phyloP scores from a whole-genome alignment of 2,888 invertebrate species.

The Cataglyphis livida region DNA sequence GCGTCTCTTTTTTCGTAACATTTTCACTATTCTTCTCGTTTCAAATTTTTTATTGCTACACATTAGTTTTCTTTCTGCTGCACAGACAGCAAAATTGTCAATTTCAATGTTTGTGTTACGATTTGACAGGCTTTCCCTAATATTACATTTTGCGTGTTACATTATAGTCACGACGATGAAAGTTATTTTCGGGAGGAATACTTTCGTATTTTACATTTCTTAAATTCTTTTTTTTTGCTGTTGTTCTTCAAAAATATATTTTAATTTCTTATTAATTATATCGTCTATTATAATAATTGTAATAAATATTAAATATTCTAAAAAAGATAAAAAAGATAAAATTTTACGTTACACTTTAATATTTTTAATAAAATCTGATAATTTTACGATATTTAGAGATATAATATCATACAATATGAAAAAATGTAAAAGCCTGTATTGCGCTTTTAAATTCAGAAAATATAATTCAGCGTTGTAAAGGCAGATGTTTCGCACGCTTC shows the following conservation, averaged over 20 bases:
- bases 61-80: neutral
- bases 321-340: neutral
- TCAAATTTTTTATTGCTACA: constrained; percentile 13
- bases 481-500: constrained; percentile 40
- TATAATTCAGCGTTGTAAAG: constrained; percentile 27
- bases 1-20: neutral
- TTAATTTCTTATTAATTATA: neutral
- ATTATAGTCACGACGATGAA: neutral
- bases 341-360: neutral
- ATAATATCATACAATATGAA: neutral
- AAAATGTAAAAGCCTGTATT: neutral
- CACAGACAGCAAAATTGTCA: constrained; percentile 3
- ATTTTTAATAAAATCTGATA: neutral
- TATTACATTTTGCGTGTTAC: neutral
- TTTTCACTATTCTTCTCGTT: neutral
- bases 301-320: neutral
- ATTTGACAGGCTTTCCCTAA: neutral
- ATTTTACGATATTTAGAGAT: neutral
- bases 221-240: neutral
- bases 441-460: neutral
- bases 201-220: constrained; percentile 11
- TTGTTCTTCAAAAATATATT: neutral
- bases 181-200: neutral
- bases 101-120: constrained; percentile 13
- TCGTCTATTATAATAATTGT: neutral